Conservation (phyloP, 1,140 invertebrate species). For the Achatina immaculata region DNA sequence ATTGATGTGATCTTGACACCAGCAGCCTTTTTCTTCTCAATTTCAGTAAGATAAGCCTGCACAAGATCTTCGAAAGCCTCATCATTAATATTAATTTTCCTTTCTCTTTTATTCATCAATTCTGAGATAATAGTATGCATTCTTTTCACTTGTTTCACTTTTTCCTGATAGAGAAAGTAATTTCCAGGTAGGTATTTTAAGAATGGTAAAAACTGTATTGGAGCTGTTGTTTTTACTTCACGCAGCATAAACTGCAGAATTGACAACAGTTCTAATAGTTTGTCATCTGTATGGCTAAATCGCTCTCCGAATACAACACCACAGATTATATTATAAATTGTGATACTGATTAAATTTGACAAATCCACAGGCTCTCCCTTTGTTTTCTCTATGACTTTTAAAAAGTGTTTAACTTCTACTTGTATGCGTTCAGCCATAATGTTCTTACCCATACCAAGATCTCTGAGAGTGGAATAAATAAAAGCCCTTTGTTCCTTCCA, state of each 20-base stretch:
- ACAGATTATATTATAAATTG: conserved; percentile 93
- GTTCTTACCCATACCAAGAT: no score
- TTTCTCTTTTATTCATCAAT: conserved; percentile 7
- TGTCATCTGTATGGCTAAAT: conserved; percentile 76
- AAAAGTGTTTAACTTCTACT: conserved; percentile 83
- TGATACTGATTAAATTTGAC: no score
- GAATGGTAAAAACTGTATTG: conserved; percentile 45
- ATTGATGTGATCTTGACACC: conserved; percentile 31
- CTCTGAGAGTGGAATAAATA: no score
- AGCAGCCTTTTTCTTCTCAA: conserved; percentile 20
- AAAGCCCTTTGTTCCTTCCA: conserved; percentile 75
- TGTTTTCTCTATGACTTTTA: no score
- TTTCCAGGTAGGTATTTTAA: conserved; percentile 48
- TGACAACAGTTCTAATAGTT: conserved; percentile 37
- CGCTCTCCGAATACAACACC: conserved; percentile 90
- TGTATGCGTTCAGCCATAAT: no score
- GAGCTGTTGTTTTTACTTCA: neutral
- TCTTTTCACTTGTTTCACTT: conserved; percentile 14
- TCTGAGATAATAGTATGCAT: conserved; percentile 4
- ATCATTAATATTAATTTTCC: conserved; percentile 32
- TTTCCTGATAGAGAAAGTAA: conserved; percentile 31
- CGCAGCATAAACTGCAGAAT: conserved; percentile 21
- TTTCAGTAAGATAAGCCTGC: conserved; percentile 46
- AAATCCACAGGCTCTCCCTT: no score
- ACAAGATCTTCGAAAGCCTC: conserved; percentile 44